Conservation (phyloP, 2,888 invertebrate genomes). For the Drosophila hamatofila region DNA sequence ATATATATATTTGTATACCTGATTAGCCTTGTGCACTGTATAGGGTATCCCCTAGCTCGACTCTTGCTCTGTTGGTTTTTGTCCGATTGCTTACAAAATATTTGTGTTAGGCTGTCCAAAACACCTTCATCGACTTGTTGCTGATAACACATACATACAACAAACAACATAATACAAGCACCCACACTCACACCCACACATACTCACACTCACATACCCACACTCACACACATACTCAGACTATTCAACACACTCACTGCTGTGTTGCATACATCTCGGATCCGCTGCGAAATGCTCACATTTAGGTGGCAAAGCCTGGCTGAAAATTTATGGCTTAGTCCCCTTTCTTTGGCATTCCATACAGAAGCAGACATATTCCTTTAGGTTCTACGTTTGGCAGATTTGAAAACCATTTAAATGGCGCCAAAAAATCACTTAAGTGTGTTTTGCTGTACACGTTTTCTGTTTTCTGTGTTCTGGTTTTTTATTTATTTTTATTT, state of each 20-base stretch:
- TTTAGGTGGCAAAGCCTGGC: slow-evolving; percentile 22
- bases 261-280: slow-evolving; percentile 15
- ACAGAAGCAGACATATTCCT: slow-evolving; percentile 19
- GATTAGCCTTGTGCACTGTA: no score
- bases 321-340: slow-evolving; percentile 52
- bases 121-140: slow-evolving; percentile 61
- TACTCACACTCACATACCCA: not conserved
- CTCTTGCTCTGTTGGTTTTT: not conserved
- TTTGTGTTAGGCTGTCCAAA: slow-evolving; percentile 4
- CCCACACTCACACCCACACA: not conserved
- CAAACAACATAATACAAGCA: not conserved
- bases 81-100: slow-evolving; percentile 3
- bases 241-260: slow-evolving; percentile 2
- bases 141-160: slow-evolving; percentile 51
- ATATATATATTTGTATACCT: no score
- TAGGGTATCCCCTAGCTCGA: not conserved
- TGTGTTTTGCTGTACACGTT: slow-evolving; percentile 57
- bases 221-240: not conserved
- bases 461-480: not conserved
- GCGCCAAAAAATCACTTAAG: slow-evolving; percentile 73
- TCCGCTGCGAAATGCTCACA: slow-evolving; percentile 21
- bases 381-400: slow-evolving; percentile 54
- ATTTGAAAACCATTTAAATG: slow-evolving; percentile 73
- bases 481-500: slow-evolving; percentile 10
- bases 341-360: slow-evolving; percentile 12